These are phyloP conservation scores for Lagopus muta DNA, from an alignment of 2,113 vertebrate species.

Conservation along the genomic window DNA sequence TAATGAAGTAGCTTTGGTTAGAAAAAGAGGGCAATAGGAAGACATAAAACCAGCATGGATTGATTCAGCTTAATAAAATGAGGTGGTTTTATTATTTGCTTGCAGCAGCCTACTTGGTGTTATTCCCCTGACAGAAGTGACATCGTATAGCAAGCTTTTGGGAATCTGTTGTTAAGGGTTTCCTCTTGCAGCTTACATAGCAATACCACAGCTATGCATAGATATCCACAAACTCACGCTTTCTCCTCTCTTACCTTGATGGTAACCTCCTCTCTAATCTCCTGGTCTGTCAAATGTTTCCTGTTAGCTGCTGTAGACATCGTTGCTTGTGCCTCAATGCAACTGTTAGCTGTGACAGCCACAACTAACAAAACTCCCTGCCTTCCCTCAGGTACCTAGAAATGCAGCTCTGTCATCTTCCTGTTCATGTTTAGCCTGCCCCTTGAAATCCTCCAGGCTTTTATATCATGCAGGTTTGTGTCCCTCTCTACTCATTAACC, in stretches of 20 bases:
- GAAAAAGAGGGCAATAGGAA: background rate
- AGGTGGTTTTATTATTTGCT: background rate
- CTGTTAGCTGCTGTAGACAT: background rate
- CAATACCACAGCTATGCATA: background rate
- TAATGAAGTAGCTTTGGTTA: background rate
- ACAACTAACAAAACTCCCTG: background rate
- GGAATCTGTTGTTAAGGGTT: background rate
- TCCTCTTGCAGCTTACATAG: background rate
- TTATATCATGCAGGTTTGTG: background rate
- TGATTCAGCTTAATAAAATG: background rate
- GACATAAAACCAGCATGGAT: background rate
- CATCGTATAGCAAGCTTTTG: background rate
- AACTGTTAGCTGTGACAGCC: background rate
- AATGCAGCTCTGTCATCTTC: background rate
- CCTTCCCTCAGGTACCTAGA: background rate
- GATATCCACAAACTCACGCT: background rate
- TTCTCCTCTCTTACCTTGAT: background rate
- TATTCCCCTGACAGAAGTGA: background rate
- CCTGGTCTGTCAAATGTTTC: background rate
- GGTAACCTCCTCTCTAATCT: background rate
- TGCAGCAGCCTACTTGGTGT: background rate
- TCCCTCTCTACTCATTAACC: background rate
- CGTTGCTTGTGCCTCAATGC: background rate
- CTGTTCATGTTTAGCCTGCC: background rate
- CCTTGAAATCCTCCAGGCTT: background rate